phyloP scores from a whole-genome alignment of 2,888 invertebrate genomes.

The Aleiodes leptofemur region DNA sequence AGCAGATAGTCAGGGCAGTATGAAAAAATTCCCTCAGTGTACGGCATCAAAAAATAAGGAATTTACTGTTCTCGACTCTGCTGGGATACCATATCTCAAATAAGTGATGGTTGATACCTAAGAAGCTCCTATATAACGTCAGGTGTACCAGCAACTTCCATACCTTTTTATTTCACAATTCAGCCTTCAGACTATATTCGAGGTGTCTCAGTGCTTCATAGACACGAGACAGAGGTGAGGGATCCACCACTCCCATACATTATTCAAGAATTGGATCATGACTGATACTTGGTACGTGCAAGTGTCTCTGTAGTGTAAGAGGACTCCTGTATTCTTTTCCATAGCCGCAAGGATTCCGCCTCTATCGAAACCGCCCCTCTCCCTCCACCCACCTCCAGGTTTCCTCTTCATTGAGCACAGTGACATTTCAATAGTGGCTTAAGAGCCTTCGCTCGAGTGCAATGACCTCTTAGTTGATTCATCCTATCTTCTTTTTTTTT shows the following conservation, averaged over 20 bases:
- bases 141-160: slow-evolving; percentile 49
- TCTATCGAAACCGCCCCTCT: no score
- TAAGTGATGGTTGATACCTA: slow-evolving; percentile 42
- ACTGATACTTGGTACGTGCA: slow-evolving; percentile 71
- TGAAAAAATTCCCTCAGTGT: no score
- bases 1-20: no score
- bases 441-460: no score
- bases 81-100: slow-evolving; percentile 19
- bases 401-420: background rate
- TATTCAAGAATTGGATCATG: slow-evolving; percentile 70
- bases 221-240: slow-evolving; percentile 33
- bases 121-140: slow-evolving; percentile 41
- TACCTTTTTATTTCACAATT: slow-evolving; percentile 51
- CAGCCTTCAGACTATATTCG: slow-evolving; percentile 8
- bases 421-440: no score
- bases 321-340: slow-evolving; percentile 18
- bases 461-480: background rate
- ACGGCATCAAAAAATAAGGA: no score
- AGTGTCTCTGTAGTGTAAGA: slow-evolving; percentile 34
- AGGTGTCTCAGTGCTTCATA: slow-evolving; percentile 17
- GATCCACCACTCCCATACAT: slow-evolving; percentile 65
- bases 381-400: background rate
- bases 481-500: background rate
- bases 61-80: no score
- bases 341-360: background rate